Evolutionary conservation across 1,140 invertebrate genomes (phyloP).

Genomic region (Lepidotrigona ventralis): DNA sequence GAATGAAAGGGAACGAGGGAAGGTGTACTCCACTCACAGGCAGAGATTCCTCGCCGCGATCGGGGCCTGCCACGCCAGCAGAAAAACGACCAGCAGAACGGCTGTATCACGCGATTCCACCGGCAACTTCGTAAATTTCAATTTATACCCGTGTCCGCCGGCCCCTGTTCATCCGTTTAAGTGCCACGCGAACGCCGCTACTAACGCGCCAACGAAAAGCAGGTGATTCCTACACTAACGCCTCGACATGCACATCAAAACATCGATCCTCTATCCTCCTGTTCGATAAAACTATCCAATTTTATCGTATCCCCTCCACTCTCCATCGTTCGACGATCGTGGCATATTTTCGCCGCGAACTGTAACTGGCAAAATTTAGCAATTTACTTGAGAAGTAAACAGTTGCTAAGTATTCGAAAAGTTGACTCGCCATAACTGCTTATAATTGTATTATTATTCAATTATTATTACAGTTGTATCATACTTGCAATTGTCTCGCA

Average conservation of each 20-base stretch:
- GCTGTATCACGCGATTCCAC: slow-evolving; percentile 63
- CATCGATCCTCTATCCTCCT: slow-evolving; percentile 21
- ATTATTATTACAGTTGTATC: no score
- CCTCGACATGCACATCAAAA: slow-evolving; percentile 38
- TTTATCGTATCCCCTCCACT: neutral
- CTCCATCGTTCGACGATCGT: neutral
- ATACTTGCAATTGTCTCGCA: no score
- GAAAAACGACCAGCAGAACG: slow-evolving; percentile 45
- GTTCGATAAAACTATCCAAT: neutral
- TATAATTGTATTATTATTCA: no score
- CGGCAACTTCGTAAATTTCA: slow-evolving; percentile 68
- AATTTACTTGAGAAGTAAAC: neutral
- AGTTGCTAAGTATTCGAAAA: no score
- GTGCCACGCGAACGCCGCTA: slow-evolving; percentile 61
- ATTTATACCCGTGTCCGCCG: slow-evolving; percentile 65
- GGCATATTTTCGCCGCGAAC: neutral
- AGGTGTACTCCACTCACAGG: slow-evolving; percentile 7
- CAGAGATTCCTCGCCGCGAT: slow-evolving; percentile 57
- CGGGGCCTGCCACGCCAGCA: slow-evolving; percentile 17
- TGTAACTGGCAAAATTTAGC: neutral
- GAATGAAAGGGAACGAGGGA: slow-evolving; percentile 50
- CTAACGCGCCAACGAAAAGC: slow-evolving; percentile 51
- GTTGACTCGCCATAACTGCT: no score
- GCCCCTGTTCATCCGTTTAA: slow-evolving; percentile 58
- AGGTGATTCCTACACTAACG: slow-evolving; percentile 36